Percentiles rank a stretch among this genome's conserved stretches.
Conservation (phyloP, 1,140 invertebrate species). For the Saxidomus purpurata region DNA sequence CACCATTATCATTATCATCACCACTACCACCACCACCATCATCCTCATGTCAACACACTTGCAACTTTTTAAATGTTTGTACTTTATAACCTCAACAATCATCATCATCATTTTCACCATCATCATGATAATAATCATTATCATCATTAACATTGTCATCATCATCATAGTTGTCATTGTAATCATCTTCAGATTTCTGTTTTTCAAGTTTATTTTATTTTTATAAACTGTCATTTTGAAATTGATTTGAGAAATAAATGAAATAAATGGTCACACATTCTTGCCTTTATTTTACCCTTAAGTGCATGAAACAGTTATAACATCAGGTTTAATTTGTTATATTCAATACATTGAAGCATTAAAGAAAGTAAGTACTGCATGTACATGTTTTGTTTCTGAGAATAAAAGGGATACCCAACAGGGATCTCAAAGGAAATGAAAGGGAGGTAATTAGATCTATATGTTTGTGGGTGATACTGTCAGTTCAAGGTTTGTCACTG, state of each 20-base stretch:
- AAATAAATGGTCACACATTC: background rate
- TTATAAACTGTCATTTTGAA: background rate
- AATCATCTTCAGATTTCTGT: background rate
- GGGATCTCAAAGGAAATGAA: too few relatives aligned
- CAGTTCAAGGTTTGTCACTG: too few relatives aligned
- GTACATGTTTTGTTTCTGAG: too few relatives aligned
- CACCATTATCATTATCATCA: constrained; percentile 60
- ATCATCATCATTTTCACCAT: constrained; percentile 37
- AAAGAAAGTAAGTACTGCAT: too few relatives aligned
- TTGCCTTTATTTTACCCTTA: too few relatives aligned
- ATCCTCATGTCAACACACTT: constrained; percentile 25
- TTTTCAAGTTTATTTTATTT: background rate
- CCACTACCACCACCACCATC: constrained; percentile 44
- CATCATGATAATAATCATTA: constrained; percentile 43
- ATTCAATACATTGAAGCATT: too few relatives aligned
- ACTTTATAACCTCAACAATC: constrained; percentile 19
- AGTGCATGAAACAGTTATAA: too few relatives aligned
- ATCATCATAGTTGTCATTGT: background rate
- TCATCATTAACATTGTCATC: constrained; percentile 40
- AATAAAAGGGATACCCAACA: too few relatives aligned
- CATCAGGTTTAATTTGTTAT: too few relatives aligned
- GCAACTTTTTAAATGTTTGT: background rate
- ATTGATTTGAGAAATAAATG: background rate
- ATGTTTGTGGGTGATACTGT: too few relatives aligned
- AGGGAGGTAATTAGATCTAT: too few relatives aligned